Conservation (phyloP, 53 echinoderm and acorn worm genomes). For the Arbacia lixula region DNA sequence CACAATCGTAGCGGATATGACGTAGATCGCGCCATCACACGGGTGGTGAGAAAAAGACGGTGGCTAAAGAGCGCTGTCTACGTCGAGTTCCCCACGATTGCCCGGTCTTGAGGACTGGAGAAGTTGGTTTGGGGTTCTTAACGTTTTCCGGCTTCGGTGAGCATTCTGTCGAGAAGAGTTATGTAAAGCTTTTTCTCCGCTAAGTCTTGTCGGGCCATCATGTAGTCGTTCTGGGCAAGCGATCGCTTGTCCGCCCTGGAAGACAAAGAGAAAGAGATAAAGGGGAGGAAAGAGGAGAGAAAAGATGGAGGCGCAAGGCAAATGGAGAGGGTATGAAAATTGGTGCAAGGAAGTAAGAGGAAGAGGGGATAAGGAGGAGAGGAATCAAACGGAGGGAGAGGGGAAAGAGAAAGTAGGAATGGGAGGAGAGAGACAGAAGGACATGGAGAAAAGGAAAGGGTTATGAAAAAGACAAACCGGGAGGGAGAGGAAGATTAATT, state of each 20-base stretch:
- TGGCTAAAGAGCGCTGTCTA: too few species aligned
- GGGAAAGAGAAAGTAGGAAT: background rate
- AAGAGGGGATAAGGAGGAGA: background rate
- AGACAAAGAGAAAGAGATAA: background rate
- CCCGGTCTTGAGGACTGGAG: too few species aligned
- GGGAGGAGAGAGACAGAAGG: background rate
- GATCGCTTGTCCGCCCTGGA: constrained; percentile 17
- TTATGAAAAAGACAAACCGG: background rate
- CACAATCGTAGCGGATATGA: too few species aligned
- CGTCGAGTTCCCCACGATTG: too few species aligned
- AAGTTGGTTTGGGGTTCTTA: background rate
- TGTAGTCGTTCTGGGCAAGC: constrained; percentile 41
- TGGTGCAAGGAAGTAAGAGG: background rate
- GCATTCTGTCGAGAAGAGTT: constrained; percentile 20
- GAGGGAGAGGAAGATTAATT: too few species aligned
- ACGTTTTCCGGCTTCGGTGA: constrained; percentile 23
- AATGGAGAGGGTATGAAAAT: background rate
- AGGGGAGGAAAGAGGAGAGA: background rate
- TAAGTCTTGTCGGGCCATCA: constrained; percentile 6
- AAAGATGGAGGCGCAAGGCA: background rate
- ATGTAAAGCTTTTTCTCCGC: constrained; percentile 22
- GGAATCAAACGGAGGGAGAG: background rate
- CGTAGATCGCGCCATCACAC: too few species aligned
- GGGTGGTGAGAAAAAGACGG: too few species aligned
- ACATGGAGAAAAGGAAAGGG: background rate